Base-by-base conservation (phyloP, 2,113 vertebrate species). In the Oenanthe oenanthe region DNA sequence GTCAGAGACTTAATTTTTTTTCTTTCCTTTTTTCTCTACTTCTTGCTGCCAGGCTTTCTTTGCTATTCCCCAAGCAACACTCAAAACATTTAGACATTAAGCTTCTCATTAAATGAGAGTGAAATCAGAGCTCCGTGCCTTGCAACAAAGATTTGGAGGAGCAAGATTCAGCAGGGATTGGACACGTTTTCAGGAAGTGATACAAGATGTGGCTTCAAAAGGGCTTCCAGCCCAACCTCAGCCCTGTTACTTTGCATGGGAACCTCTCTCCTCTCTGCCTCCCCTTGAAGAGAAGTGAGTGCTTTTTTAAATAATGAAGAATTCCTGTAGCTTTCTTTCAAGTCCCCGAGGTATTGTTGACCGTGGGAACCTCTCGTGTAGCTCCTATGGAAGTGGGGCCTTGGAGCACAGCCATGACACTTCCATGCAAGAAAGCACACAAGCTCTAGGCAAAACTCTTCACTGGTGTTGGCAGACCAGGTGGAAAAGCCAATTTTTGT, bases 41-140 rank as follows among this genome's bases (percentile, higher is more conserved):
- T 72, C 38, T 89, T 85, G 24, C 71, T 92, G 79, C 32, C 72
- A 93, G 85, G 47, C 66, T 94, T 93, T 65, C 40, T 84, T 78
- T 92, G 61, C 53, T 90, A n/a, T 80, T 88, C 45, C 70, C 92
- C n/a, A 57, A 82, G 66, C 34, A 88, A 50, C 12, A 5, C 67
- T 93, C 50, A 70, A 79, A 93, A 70, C 26, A 31, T 77, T 71
- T 73, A 76, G 50, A 45, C 17, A 7, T 38, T 73, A 85, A 88
- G n/a, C 57, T 26, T 17, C 56, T 14, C 57, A 53, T 54, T 76
- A 82, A 82, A 62, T 66, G 31, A 70, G 66, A 87, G 29, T 80
- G 51, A 89, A 66, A 62, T 89, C 32, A 36, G 74, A 83, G 81
- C 43, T 90, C 40, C 1, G 1, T 89, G 54, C 70, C 71, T 76